Base-by-base conservation (phyloP, 2,797 vertebrate genomes). In the Lerista edwardsae region DNA sequence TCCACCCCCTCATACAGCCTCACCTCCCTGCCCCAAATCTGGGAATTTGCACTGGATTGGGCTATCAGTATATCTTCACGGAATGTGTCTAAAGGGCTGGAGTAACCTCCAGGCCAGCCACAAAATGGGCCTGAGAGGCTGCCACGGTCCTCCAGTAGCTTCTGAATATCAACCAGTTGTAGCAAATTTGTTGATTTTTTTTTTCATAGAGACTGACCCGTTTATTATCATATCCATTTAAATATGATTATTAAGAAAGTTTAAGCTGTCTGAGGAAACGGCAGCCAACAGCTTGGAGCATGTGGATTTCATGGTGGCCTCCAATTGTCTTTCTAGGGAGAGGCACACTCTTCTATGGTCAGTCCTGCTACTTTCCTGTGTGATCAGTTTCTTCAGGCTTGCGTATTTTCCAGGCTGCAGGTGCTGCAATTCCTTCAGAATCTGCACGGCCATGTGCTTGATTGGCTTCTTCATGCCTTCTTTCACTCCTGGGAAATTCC, bases 401-500 rank as follows among this genome's bases (percentile, higher is more conserved):
- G 27, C 14, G n/a, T 69, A 36, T 10, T 83, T 77, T 78, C 12
- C 65, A 81, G 6, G 3, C 0, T 39, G 72, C 75, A 55, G 7
- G 21, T 75, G n/a, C 57, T 82, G 15, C 3, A 27, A 1, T 72
- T 79, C 39, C 65, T 86, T 76, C 82, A 77, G 72, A 80, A 10
- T 7, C 34, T 64, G 7, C 65, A 90, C 75, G 47, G 25, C 27
- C 27, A 64, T 4, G 1, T 82, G 10, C 31, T 64, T 29, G 36
- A 68, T 78, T 65, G 17, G 64, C 4, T 74, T 84, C 55, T 62
- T 36, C 79, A 83, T 29, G 31, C 27, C 82, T 57, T 1, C 21
- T 41, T 75, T 69, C 71, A 64, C 79, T 5, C 3, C 44, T 11
- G 29, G 79, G 76, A 86, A 82, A 79, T 79, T 61, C 82, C 62